These are phyloP conservation scores for Fratercula arctica DNA, from an alignment of 2,797 vertebrate genomes.

Conservation along the genomic window DNA sequence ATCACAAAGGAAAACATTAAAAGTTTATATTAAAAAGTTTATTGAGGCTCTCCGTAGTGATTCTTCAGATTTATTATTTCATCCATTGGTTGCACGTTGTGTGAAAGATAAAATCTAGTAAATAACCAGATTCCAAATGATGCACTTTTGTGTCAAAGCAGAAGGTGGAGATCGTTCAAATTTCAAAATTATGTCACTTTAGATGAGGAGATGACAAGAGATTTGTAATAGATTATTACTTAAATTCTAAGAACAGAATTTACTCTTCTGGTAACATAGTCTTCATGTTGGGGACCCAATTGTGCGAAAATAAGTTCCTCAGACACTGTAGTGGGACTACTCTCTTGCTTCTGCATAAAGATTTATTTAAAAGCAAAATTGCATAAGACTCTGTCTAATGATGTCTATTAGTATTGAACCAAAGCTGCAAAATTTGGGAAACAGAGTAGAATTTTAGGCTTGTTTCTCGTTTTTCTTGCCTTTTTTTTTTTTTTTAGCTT, in stretches of 20 bases:
- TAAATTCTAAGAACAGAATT: not conserved
- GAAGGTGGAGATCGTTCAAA: not conserved
- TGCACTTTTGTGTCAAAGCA: not conserved
- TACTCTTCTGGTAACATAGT: not conserved
- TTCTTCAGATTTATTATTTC: not conserved
- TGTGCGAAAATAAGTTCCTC: not conserved
- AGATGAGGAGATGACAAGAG: not conserved
- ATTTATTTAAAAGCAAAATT: not conserved
- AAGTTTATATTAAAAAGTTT: not conserved
- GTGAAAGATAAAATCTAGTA: not conserved
- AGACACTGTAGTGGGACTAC: not conserved
- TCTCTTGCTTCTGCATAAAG: not conserved
- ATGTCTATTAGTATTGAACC: not conserved
- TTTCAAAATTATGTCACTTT: not conserved
- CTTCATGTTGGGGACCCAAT: not conserved
- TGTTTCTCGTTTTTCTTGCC: not conserved
- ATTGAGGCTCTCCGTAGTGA: not conserved
- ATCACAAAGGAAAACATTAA: not conserved
- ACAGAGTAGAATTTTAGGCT: not conserved
- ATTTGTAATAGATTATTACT: not conserved
- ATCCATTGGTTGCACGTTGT: not conserved
- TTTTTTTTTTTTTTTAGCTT: not conserved
- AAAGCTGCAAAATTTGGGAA: not conserved
- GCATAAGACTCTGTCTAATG: not conserved
- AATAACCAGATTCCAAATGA: not conserved